phyloP scores from a whole-genome alignment of 2,888 invertebrate genomes.

The Tiliacea citrago region DNA sequence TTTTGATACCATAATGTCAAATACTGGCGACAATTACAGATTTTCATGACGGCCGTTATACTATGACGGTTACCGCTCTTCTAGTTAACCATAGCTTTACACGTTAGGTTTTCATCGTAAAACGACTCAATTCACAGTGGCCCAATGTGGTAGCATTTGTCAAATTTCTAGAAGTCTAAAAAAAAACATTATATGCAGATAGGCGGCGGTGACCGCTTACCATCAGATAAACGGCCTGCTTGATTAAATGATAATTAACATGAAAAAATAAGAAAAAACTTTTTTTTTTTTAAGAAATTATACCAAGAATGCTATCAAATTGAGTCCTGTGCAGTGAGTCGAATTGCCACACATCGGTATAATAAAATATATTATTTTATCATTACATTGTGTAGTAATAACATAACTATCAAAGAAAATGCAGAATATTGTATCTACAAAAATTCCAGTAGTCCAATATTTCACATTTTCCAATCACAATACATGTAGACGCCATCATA shows the following conservation, averaged over 20 bases:
- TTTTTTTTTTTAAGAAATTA: background rate
- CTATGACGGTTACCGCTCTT: no score
- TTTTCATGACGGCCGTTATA: no score
- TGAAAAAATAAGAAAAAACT: no score
- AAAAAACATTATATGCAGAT: no score
- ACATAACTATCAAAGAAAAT: conserved; percentile 34
- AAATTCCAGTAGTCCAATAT: conserved; percentile 54
- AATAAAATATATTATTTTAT: conserved; percentile 62
- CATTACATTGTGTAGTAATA: conserved; percentile 12
- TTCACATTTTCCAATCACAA: conserved; percentile 48
- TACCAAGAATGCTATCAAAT: background rate
- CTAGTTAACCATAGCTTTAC: no score
- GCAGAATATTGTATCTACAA: conserved; percentile 36
- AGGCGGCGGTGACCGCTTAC: no score
- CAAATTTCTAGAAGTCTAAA: background rate
- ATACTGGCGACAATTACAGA: no score
- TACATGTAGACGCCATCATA: conserved; percentile 53
- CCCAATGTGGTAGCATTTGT: background rate
- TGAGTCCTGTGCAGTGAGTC: conserved; percentile 1
- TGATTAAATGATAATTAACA: no score
- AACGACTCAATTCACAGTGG: background rate
- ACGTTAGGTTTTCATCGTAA: background rate
- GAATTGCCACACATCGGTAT: conserved; percentile 1
- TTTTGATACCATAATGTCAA: no score
- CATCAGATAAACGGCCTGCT: no score